Evolutionary conservation across 30 jellyfish, hydroid and myxozoan genomes (phyloP).

Genomic region (Chrysaora quinquecirrha): DNA sequence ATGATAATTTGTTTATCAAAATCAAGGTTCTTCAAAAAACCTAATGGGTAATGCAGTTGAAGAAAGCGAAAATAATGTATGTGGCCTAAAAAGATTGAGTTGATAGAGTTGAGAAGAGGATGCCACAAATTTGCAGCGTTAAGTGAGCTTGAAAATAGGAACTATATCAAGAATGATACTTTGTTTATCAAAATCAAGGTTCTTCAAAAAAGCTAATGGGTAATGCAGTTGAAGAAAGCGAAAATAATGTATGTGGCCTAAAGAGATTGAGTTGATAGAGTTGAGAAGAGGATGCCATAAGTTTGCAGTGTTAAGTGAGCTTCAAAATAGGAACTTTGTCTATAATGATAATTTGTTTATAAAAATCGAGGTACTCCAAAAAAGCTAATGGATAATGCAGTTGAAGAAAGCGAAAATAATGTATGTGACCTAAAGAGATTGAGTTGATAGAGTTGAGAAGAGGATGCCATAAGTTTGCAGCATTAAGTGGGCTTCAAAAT

Average conservation of each 20-base stretch:
- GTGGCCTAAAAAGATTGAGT: too few relatives aligned
- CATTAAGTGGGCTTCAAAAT: constrained; percentile 63
- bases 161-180: constrained; percentile 60
- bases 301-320: constrained; percentile 58
- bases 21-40: constrained; percentile 66
- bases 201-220: constrained; percentile 45
- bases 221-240: background rate
- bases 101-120: too few relatives aligned
- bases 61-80: background rate
- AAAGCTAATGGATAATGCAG: background rate
- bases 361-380: constrained; percentile 68
- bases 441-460: too few relatives aligned
- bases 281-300: constrained; percentile 81
- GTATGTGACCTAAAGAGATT: too few relatives aligned
- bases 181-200: constrained; percentile 64
- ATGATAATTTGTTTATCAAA: constrained; percentile 61
- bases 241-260: too few relatives aligned
- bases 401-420: background rate
- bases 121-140: constrained; percentile 67
- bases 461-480: constrained; percentile 72
- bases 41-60: background rate
- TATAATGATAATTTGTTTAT: constrained; percentile 58
- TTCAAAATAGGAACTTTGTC: constrained; percentile 63
- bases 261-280: too few relatives aligned
- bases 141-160: constrained; percentile 68